Evolutionary conservation across 2,797 vertebrate genomes (phyloP).

Genomic region (Remorina albescens): DNA sequence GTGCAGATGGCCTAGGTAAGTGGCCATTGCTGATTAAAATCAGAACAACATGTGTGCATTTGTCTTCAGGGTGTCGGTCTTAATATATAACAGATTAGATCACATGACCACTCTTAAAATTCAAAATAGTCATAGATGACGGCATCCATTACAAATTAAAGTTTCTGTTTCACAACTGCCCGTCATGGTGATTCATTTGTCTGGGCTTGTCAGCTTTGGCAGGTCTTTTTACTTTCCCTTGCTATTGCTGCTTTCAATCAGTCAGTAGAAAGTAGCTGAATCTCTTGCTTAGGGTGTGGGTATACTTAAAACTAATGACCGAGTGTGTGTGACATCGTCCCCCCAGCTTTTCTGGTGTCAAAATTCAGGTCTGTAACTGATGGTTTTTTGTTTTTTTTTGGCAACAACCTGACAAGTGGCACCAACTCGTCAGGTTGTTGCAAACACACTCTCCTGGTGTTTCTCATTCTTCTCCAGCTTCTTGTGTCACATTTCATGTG

Average conservation of each 20-base stretch:
- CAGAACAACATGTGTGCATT: slow-evolving; percentile 13
- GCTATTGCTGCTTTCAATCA: background rate
- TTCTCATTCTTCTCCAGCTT: background rate
- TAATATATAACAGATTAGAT: background rate
- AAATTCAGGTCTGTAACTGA: background rate
- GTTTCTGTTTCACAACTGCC: background rate
- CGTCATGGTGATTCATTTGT: slow-evolving; percentile 21
- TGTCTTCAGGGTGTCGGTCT: background rate
- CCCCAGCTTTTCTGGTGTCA: background rate
- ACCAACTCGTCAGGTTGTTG: too few relatives aligned
- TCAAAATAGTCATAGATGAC: background rate
- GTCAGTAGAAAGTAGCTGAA: background rate
- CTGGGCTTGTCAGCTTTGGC: slow-evolving; percentile 34
- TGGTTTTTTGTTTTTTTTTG: background rate
- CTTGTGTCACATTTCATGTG: background rate
- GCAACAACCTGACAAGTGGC: background rate
- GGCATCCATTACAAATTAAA: background rate
- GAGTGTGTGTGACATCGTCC: background rate
- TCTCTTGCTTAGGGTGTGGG: slow-evolving; percentile 2
- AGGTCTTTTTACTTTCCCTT: slow-evolving; percentile 10
- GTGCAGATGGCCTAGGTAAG: slow-evolving; percentile 3
- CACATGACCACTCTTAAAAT: background rate
- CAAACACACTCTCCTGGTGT: too few relatives aligned
- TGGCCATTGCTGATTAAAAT: slow-evolving; percentile 28
- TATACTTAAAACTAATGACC: background rate